Evolutionary conservation across 2,888 invertebrate genomes (phyloP).

Genomic region (Lasioglossum villosulum): DNA sequence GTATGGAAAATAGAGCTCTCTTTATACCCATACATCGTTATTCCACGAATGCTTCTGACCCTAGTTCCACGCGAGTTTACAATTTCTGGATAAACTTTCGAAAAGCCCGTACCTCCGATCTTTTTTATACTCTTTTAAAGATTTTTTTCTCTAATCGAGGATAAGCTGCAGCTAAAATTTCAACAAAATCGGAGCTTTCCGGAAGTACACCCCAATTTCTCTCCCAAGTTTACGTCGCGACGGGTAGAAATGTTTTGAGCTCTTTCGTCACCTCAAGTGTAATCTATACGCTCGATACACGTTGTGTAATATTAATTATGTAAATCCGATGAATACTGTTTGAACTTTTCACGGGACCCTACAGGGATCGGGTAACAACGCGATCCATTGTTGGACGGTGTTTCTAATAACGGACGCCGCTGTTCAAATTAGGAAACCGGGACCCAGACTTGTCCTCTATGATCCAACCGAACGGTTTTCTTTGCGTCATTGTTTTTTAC

Average conservation of each 20-base stretch:
- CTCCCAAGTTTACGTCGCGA: neutral
- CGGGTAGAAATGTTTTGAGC: neutral
- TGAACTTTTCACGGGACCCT: neutral
- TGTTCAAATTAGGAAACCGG: constrained; percentile 27
- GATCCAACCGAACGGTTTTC: neutral
- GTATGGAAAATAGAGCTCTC: neutral
- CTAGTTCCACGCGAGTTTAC: neutral
- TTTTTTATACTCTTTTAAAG: no score
- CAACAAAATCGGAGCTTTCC: no score
- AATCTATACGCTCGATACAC: neutral
- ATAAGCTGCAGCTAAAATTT: no score
- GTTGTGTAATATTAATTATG: neutral
- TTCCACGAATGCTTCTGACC: neutral
- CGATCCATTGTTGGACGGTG: neutral
- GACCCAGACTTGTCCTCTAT: neutral
- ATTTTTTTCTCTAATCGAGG: no score
- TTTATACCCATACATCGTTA: neutral
- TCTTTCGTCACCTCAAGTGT: neutral
- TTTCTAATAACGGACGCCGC: constrained; percentile 32
- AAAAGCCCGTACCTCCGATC: no score
- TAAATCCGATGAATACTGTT: neutral
- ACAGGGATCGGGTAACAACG: neutral
- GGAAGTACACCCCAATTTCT: no score
- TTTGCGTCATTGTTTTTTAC: neutral
- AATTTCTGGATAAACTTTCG: no score